Evolutionary conservation across 2,113 vertebrate genomes (phyloP), one percentile per base, ranked within the genome.

Genomic region (Pica pica): DNA sequence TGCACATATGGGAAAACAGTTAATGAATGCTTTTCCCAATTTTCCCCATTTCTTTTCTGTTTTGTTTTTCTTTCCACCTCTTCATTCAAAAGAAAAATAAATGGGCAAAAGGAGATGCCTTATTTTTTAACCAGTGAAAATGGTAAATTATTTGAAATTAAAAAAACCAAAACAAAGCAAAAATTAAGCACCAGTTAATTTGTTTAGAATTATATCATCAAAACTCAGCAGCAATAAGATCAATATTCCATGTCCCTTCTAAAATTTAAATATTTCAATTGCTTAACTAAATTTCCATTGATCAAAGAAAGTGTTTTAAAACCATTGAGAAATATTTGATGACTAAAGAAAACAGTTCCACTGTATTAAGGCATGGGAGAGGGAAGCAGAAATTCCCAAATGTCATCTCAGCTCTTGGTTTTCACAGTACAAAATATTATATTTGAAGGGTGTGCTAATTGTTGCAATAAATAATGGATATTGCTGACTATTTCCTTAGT

Each of bases 121-220:
- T 63, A 42, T 31, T 70, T 85, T 96, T 94, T 64, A 52, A 69
- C 15, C 49, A 46, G 26, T 53, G 27, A 87, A 71, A 87, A 87
- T 17, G 1, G 79, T 12, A 39, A 76, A 57, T 33, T 50, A 53
- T 30, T 82, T 50, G 26, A 87, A 75, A 77, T 61, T 4, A 44
- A n/a, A 15, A 44, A 82, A 90, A 41, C 0, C 5, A 77, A 91
- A 93, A 9, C 10, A 50, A 88, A 73, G 9, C 7, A 63, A 86
- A 95, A 74, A 63, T 33, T 44, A 89, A 53, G 17, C 7, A 69
- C 3, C 11, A 26, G 13, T 87, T 74, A 52, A 52, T 13, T 92
- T 92, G 42, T 44, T 15, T 31, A 65, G 20, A 94, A 75, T 37
- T 47, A 21, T 5, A 24, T 26, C 61, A 73, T 57, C 63, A 65